Conservation (phyloP, 2,797 vertebrate species). For the Sarcoramphus papa region DNA sequence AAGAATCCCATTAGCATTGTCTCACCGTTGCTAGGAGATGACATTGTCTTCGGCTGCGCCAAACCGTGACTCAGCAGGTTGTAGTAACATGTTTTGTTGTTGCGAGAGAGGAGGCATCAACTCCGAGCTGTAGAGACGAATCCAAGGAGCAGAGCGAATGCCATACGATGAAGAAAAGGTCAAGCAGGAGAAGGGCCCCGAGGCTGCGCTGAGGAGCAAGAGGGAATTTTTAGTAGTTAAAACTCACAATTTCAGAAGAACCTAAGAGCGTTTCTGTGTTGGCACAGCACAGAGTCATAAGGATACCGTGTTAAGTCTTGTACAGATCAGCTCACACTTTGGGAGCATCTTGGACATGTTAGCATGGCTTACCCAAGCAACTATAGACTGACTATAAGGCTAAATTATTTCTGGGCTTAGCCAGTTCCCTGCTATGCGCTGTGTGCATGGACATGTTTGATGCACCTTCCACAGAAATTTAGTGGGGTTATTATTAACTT, state of each 20-base stretch:
- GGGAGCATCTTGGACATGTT: not conserved
- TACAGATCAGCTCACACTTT: not conserved
- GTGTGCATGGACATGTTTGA: not conserved
- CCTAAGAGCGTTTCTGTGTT: not conserved
- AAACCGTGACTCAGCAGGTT: not conserved
- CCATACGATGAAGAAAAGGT: not conserved
- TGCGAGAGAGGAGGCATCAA: not conserved
- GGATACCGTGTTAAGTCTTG: not conserved
- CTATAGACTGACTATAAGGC: not conserved
- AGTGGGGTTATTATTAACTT: not conserved
- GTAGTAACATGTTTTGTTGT: not conserved
- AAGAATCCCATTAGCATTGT: not conserved
- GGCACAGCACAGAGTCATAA: not conserved
- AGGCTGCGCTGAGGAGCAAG: not conserved
- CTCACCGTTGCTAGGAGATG: not conserved
- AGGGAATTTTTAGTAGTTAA: not conserved
- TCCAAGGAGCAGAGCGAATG: not conserved
- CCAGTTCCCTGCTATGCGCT: not conserved
- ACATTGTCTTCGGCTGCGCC: not conserved
- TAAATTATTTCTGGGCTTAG: not conserved
- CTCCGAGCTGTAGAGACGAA: not conserved
- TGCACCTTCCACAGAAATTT: not conserved
- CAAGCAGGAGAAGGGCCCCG: fast-evolving
- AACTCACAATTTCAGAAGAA: not conserved
- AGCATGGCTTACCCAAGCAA: not conserved